Conservation (phyloP, 2,888 invertebrate genomes). For the Norana najaformis region DNA sequence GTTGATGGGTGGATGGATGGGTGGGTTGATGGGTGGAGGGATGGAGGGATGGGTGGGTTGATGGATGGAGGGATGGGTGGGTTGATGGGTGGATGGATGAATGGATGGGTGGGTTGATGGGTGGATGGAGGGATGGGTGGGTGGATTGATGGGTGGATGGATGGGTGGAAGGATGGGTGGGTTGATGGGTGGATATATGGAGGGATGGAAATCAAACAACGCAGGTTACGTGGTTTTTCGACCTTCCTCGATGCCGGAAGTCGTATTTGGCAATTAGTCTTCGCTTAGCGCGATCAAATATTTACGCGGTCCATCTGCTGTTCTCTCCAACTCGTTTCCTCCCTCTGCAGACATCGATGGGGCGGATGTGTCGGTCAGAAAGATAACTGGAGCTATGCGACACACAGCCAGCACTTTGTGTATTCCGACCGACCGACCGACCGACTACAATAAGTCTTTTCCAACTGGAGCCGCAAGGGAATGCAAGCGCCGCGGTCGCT, state of each 20-base stretch:
- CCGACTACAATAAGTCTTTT: background rate
- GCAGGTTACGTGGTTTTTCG: background rate
- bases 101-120: too few relatives aligned
- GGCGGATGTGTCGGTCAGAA: background rate
- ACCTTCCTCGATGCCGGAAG: background rate
- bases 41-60: too few relatives aligned
- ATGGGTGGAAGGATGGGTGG: background rate
- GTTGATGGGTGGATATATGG: background rate
- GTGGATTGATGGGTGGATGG: background rate
- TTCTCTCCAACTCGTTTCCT: background rate
- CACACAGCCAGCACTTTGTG: background rate
- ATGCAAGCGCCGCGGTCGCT: too few relatives aligned
- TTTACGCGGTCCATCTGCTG: background rate
- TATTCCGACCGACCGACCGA: background rate
- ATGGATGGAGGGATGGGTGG: too few relatives aligned
- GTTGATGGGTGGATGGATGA: too few relatives aligned
- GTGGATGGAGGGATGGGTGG: too few relatives aligned
- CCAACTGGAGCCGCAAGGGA: background rate
- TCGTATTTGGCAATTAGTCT: background rate
- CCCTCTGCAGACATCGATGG: background rate
- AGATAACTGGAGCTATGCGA: background rate
- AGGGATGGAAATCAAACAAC: conserved; percentile 4
- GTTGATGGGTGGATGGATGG: too few relatives aligned
- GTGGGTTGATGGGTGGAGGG: too few relatives aligned
- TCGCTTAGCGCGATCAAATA: background rate